Evolutionary conservation across 2,797 vertebrate species (phyloP).

Genomic region (Eptatretus atami): DNA sequence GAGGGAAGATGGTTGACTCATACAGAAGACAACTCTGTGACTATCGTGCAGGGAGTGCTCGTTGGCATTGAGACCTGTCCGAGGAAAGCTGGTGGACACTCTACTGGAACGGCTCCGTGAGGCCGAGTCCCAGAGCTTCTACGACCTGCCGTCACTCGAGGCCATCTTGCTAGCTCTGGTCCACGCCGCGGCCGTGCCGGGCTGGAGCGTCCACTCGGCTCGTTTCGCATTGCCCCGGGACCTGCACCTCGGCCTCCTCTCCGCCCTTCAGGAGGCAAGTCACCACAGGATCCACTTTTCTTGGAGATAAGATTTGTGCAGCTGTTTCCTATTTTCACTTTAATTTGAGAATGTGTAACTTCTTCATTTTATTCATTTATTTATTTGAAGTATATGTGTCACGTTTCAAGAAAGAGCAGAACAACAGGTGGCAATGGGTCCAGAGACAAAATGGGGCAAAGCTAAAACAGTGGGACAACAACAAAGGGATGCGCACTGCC

Average conservation of each 20-base stretch:
- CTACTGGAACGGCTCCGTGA: slow-evolving; percentile 49
- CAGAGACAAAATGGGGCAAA: too few relatives aligned
- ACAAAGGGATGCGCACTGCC: too few relatives aligned
- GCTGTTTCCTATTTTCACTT: too few relatives aligned
- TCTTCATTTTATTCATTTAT: too few relatives aligned
- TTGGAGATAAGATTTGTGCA: too few relatives aligned
- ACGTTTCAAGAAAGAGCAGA: too few relatives aligned
- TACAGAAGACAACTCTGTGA: too few relatives aligned
- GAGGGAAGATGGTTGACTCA: too few relatives aligned
- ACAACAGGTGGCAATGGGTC: too few relatives aligned
- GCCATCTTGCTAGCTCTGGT: slow-evolving; percentile 51
- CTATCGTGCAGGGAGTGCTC: slow-evolving; percentile 22
- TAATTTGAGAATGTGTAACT: too few relatives aligned
- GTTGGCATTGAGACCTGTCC: slow-evolving; percentile 30
- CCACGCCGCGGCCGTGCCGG: slow-evolving; percentile 36
- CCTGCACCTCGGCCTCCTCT: slow-evolving; percentile 51
- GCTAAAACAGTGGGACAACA: too few relatives aligned
- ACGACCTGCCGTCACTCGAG: slow-evolving; percentile 66
- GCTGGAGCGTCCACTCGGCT: slow-evolving; percentile 34
- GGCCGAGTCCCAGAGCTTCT: slow-evolving; percentile 60
- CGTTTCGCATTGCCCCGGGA: slow-evolving; percentile 19
- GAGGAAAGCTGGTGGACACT: slow-evolving; percentile 44
- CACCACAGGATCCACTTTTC: not conserved
- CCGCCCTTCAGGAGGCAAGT: slow-evolving; percentile 48
- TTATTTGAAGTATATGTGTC: too few relatives aligned